Evolutionary conservation across 35 echinoderm and acorn worm genomes (phyloP).

Genomic region (Heliocidaris erythrogramma): DNA sequence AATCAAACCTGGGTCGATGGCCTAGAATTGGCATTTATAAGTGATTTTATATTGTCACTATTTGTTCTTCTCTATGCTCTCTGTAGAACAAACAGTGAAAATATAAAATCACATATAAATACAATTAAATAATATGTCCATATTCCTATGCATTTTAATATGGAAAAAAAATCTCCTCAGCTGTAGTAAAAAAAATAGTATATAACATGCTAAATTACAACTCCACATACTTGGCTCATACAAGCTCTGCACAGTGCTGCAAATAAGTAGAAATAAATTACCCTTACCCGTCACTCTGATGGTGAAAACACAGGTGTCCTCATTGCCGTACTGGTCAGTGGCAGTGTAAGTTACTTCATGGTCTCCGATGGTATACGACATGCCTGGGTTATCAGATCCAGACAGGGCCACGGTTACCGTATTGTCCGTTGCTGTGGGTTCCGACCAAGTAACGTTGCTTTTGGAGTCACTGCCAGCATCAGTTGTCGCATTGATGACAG

Average conservation of each 20-base stretch:
- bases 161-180: too few species aligned
- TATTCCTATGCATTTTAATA: too few species aligned
- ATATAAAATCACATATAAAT: too few species aligned
- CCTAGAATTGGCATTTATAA: too few species aligned
- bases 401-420: constrained; percentile 27
- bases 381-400: neutral
- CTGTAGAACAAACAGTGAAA: too few species aligned
- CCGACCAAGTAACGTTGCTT: constrained; percentile 41
- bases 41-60: too few species aligned
- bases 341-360: constrained; percentile 58
- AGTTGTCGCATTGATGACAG: constrained; percentile 44
- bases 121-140: too few species aligned
- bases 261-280: neutral
- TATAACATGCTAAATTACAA: too few species aligned
- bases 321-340: constrained; percentile 46
- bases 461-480: constrained; percentile 20
- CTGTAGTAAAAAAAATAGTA: too few species aligned
- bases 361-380: constrained; percentile 35
- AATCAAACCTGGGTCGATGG: too few species aligned
- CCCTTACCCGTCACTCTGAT: constrained; percentile 58
- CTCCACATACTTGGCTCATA: too few species aligned
- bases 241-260: neutral
- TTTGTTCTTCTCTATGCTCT: too few species aligned
- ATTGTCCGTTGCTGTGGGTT: constrained; percentile 60
- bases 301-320: constrained; percentile 46